phyloP scores from a whole-genome alignment of 2,797 vertebrate genomes.

The Eulemur coronatus region DNA sequence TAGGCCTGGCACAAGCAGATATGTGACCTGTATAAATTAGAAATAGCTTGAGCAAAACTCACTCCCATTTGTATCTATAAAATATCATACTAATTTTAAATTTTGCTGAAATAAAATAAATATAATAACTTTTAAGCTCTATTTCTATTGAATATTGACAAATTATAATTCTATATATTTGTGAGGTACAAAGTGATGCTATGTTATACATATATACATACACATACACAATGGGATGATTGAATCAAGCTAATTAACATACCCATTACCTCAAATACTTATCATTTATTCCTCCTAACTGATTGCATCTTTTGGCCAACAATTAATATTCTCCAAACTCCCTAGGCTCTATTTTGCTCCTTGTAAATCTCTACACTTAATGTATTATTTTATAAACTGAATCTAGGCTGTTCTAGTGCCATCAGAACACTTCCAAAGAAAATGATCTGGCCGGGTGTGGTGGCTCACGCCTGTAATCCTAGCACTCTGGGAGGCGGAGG shows the following conservation, averaged over 20 bases:
- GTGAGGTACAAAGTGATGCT: neutral
- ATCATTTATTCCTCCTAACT: neutral
- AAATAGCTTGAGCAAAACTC: neutral
- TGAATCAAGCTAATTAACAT: neutral
- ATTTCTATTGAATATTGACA: neutral
- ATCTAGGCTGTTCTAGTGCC: neutral
- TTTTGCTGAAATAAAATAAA: neutral
- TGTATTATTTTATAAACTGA: neutral
- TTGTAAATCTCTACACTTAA: neutral
- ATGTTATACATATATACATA: neutral
- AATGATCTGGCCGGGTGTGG: neutral
- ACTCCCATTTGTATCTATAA: neutral
- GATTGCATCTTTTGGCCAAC: neutral
- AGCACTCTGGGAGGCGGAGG: no score
- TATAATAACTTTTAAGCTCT: neutral
- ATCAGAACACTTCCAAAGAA: neutral
- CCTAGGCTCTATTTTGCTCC: neutral
- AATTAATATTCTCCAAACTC: neutral
- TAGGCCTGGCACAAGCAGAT: neutral
- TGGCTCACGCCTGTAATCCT: no score
- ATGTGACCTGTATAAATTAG: fast-evolving
- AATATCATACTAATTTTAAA: neutral
- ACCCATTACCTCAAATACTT: neutral
- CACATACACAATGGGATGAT: neutral
- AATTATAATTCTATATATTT: neutral